Evolutionary conservation across 2,888 invertebrate species (phyloP), one percentile per base, ranked within the genome.

Genomic region (Helobdella robusta): DNA sequence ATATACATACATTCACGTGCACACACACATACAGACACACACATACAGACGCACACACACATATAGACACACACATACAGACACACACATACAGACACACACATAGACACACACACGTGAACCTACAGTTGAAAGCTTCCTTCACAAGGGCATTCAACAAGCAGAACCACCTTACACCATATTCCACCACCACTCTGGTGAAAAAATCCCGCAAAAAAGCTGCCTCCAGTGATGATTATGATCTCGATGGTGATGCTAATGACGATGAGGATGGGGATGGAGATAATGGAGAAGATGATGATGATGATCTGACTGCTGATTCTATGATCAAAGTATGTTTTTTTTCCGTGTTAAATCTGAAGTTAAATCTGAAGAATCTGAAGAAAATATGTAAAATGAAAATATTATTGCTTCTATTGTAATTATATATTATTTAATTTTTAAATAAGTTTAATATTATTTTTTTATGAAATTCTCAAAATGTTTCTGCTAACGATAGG

Each of bases 71-170:
- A n/a, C n/a, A n/a, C n/a, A n/a, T n/a, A n/a, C n/a, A n/a, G n/a
- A n/a, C n/a, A n/a, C n/a, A n/a, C n/a, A n/a, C n/a, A n/a, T n/a
- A n/a, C n/a, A n/a, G n/a, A n/a, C n/a, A n/a, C n/a, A n/a, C n/a
- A n/a, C n/a, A n/a, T n/a, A n/a, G n/a, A n/a, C n/a, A n/a, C n/a
- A n/a, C n/a, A n/a, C n/a, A n/a, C n/a, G n/a, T 15, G 23, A 5
- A 15, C 5, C 52, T 74, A 25, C 73, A 89, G 89, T 87, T 90
- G 0, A 97, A 97, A 82, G 86, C 92, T 0, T 91, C 94, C 0
- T 87, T 98, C 78, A 98, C 97, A 0, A 85, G 93, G 50, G 83
- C 87, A 0, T 92, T 91, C 78, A 98, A 97, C 79, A 95, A 95
- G 78, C 86, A 86, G 70, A 84, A 85, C 0, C 82, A 85, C 59